Base-by-base conservation (phyloP, 2,888 invertebrate genomes). In the Xestia ashworthii region DNA sequence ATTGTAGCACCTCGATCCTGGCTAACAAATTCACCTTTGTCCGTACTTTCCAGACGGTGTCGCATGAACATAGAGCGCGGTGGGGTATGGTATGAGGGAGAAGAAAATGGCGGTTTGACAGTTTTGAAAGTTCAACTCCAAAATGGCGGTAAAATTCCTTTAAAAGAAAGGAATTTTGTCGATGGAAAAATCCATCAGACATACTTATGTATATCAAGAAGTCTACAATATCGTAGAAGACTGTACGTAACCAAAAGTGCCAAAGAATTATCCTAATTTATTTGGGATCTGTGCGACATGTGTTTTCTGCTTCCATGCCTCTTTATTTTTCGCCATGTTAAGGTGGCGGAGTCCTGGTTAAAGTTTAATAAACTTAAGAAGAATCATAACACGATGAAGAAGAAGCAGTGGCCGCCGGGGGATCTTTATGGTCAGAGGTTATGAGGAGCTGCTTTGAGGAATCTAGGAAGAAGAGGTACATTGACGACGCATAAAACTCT, bases 21-120 rank as follows among this genome's bases (percentile, higher is more conserved):
- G 48, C 84, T 88, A 86, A 83, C 91, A 91, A 92, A 92, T 92
- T 93, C 92, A 93, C 94, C 94, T 94, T 95, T 94, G 93, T 93
- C 85, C 90, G 90, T 93, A 94, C 93, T 94, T 94, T 92, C 91
- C 92, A 93, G 94, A 94, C 93, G 89, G 89, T 87, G 90, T 90
- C 93, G 91, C 91, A 93, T 91, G 89, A 92, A 89, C 90, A 88
- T 88, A 87, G 80, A 77, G 88, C 87, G 76, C 78, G 53, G 82
- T 65, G 76, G 83, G 74, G 84, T 62, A 44, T 86, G 90, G 90
- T 76, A 19, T 71, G 89, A 88, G 89, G 71, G 3, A 82, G 0
- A 48, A 74, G 73, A 73, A 8, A 6, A 0, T 3, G 48, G 80
- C 85, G 80, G 44, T 74, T 64, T 32, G 0, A 38, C 8, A 14